Evolutionary conservation across 1,140 invertebrate species (phyloP), one percentile per base, ranked within the genome.

Genomic region (Caenorhabditis tropicalis): DNA sequence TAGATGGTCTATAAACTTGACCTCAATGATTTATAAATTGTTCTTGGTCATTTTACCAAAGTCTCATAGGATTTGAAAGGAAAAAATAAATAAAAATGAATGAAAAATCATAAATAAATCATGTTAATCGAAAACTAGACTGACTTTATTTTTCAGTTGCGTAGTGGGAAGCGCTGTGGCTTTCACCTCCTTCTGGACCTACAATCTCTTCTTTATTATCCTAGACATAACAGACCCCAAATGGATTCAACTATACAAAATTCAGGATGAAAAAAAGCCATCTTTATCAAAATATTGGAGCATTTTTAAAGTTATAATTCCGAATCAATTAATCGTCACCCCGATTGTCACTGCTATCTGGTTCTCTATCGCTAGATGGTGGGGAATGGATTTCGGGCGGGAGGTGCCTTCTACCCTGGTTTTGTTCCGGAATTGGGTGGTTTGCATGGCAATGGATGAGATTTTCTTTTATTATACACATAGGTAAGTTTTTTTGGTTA

Each of bases 381-480:
- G 95, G 49, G 95, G 95, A 1, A 94, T 93, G 88, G 93, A 93
- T 56, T 91, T 93, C 7, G 93, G 95, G 1, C 92, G 93, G 21
- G 94, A 94, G 87, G 91, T 96, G 60, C 95, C 95, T 0, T 95
- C 94, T 3, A 95, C 96, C 88, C 94, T 95, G 86, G 95, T 95
- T 94, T 94, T 95, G 7, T 92, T 96, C 9, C 93, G 94, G 39
- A 95, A 96, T 91, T 92, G 96, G 27, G 94, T 94, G 6, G 92
- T 95, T 21, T 95, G 94, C 91, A 94, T 95, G 86, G 91, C 96
- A 27, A 93, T 95, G 85, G 95, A 96, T 91, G 95, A 96, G 92
- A 93, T 95, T 86, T 94, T 93, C 85, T 96, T 96, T 91, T 96
- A 96, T 91, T 96, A 96, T 91, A 95, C 94, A 6, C 95, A 96